phyloP scores from a whole-genome alignment of 1,140 invertebrate genomes.

The Eumeta japonica region DNA sequence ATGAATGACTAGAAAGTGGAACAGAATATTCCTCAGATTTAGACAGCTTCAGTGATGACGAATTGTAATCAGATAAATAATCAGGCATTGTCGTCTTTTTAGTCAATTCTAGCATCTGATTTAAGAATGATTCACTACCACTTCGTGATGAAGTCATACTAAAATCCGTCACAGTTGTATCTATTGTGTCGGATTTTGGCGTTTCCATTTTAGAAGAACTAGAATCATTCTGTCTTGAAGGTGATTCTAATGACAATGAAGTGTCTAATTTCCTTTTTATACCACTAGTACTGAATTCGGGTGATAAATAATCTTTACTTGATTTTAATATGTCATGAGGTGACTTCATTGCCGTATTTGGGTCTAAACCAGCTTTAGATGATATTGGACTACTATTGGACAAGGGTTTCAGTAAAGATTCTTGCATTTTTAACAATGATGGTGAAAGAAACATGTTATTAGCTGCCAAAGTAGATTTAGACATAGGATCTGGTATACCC shows the following conservation, averaged over 20 bases:
- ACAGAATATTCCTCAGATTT: conserved; percentile 39
- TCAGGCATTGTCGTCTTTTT: conserved; percentile 55
- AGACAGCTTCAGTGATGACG: conserved; percentile 39
- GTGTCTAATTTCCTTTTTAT: conserved; percentile 40
- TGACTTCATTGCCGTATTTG: conserved; percentile 45
- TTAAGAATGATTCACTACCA: conserved; percentile 48
- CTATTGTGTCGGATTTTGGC: conserved; percentile 28
- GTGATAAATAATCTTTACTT: conserved; percentile 51
- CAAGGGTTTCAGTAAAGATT: conserved; percentile 50
- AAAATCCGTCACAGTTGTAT: conserved; percentile 34
- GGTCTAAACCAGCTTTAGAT: conserved; percentile 44
- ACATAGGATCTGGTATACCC: conserved; percentile 66
- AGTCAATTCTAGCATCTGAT: conserved; percentile 54
- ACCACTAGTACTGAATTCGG: conserved; percentile 47
- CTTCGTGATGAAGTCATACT: conserved; percentile 27
- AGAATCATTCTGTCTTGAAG: conserved; percentile 29
- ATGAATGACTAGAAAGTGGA: conserved; percentile 37
- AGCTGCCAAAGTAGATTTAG: conserved; percentile 66
- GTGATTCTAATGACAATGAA: conserved; percentile 19
- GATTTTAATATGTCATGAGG: conserved; percentile 47
- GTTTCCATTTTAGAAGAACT: conserved; percentile 27
- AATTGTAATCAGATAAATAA: conserved; percentile 38
- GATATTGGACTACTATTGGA: conserved; percentile 48
- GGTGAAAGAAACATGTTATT: conserved; percentile 68
- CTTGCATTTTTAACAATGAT: conserved; percentile 56